Evolutionary conservation across 2,113 vertebrate genomes (phyloP).

Genomic region (Pogona vitticeps): DNA sequence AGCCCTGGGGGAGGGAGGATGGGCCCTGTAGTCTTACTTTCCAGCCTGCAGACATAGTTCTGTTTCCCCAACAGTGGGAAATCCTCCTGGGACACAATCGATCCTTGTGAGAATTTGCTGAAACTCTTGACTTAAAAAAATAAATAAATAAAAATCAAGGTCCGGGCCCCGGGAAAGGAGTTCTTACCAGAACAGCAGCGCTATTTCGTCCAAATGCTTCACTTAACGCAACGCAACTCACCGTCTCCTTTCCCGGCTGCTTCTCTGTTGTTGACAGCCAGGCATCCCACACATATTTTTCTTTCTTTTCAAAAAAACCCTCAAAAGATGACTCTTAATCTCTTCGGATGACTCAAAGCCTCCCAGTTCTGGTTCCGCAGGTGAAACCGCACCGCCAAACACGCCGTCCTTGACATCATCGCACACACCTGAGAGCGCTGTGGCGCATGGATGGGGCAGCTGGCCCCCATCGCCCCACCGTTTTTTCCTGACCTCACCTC

Average conservation of each 20-base stretch:
- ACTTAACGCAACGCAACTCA: too few species aligned
- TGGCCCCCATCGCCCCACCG: too few species aligned
- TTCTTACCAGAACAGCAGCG: background rate
- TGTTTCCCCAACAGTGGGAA: background rate
- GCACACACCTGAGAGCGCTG: too few species aligned
- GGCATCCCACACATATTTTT: background rate
- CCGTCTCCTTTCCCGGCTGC: background rate
- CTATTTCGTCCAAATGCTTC: background rate
- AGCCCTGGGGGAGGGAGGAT: too few species aligned
- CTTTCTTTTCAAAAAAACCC: background rate
- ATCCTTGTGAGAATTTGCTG: background rate
- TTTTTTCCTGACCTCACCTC: too few species aligned
- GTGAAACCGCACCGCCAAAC: background rate
- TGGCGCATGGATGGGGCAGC: too few species aligned
- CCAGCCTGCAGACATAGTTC: background rate
- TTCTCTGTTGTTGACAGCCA: background rate
- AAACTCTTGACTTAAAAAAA: too few species aligned
- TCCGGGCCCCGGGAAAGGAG: background rate
- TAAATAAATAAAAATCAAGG: background rate
- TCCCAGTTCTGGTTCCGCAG: constrained; percentile 15
- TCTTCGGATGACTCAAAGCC: background rate
- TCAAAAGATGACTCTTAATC: background rate
- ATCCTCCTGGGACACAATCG: background rate
- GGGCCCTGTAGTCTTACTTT: background rate
- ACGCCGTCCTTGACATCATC: background rate